These are phyloP conservation scores for Tenualosa thibaudeaui DNA, from an alignment of 2,797 vertebrate species.

Conservation along the genomic window DNA sequence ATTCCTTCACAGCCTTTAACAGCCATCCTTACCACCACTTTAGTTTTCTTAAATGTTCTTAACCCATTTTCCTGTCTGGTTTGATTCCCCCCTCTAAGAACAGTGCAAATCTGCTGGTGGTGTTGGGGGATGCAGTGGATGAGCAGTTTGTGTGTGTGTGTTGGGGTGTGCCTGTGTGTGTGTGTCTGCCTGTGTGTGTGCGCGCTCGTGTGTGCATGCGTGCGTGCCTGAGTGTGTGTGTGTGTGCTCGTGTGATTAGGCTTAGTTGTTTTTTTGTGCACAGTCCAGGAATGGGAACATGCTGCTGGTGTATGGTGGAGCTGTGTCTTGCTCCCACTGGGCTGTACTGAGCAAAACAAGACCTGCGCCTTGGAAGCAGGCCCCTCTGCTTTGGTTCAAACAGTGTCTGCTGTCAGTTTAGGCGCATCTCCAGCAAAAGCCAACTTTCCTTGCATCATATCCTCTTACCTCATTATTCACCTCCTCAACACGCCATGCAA, in stretches of 20 bases:
- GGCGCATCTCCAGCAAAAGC: neutral
- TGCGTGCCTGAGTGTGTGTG: neutral
- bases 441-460: neutral
- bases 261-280: neutral
- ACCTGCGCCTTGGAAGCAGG: neutral
- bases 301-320: neutral
- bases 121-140: neutral
- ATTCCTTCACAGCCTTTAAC: conserved; percentile 50
- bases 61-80: conserved; percentile 54
- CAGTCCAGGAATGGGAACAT: neutral
- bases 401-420: neutral
- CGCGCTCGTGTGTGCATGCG: neutral
- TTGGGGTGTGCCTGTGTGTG: too few species aligned
- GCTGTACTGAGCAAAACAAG: neutral
- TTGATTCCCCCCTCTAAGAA: conserved; percentile 48
- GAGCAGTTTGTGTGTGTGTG: neutral
- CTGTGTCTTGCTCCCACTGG: neutral
- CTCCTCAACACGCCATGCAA: neutral
- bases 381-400: neutral
- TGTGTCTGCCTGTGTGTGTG: neutral
- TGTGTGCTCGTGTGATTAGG: too few species aligned
- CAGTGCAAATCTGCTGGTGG: conserved; percentile 42
- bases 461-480: neutral
- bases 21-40: conserved; percentile 57
- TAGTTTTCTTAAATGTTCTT: conserved; percentile 55